These are phyloP conservation scores for Zosterops lateralis DNA, from an alignment of 2,113 vertebrate genomes.

Conservation along the genomic window DNA sequence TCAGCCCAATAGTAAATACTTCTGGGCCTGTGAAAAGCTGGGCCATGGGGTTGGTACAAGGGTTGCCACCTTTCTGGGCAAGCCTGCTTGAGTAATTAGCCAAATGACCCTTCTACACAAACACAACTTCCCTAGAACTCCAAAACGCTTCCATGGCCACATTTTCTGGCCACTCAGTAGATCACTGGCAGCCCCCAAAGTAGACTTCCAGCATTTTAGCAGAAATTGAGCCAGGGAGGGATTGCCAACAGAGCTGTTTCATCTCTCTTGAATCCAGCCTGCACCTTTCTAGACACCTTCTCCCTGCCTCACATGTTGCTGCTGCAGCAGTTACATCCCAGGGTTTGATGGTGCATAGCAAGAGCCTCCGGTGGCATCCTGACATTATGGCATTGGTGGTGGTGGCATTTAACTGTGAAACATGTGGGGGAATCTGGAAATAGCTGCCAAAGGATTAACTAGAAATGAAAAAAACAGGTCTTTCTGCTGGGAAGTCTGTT, in stretches of 20 bases:
- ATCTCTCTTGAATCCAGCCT: not conserved
- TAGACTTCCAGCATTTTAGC: not conserved
- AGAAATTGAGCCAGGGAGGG: not conserved
- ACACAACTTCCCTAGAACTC: not conserved
- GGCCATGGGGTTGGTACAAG: not conserved
- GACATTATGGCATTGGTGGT: not conserved
- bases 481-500: not conserved
- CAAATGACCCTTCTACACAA: not conserved
- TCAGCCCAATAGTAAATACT: not conserved
- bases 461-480: not conserved
- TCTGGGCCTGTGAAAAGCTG: not conserved
- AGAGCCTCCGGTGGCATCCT: not conserved
- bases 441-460: not conserved
- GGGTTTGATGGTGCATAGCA: rapidly evolving
- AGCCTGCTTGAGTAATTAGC: not conserved
- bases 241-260: not conserved
- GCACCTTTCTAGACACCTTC: not conserved
- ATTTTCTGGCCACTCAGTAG: not conserved
- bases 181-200: not conserved
- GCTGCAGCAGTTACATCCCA: not conserved
- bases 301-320: not conserved
- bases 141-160: not conserved
- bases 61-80: not conserved
- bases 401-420: not conserved
- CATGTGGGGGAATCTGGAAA: not conserved